phyloP scores from a whole-genome alignment of 2,888 invertebrate species.

The Athalia cordata region DNA sequence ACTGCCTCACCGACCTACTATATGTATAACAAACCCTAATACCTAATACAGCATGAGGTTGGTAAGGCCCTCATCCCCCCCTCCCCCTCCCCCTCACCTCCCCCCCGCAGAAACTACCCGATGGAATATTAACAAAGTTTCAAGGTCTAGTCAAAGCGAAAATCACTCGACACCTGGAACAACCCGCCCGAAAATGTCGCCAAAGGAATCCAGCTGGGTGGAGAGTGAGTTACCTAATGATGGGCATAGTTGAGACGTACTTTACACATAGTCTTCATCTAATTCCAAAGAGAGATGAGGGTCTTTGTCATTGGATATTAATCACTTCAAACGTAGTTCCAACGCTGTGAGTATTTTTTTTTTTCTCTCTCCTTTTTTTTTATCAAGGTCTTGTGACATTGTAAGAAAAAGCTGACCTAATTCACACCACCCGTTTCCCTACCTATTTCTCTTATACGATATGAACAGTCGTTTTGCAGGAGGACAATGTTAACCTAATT shows the following conservation, averaged over 20 bases:
- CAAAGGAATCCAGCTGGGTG: no score
- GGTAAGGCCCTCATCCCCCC: not conserved
- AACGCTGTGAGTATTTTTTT: no score
- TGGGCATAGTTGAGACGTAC: not conserved
- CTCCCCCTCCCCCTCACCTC: not conserved
- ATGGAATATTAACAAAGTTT: constrained; percentile 25
- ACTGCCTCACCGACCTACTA: not conserved
- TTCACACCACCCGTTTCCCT: no score
- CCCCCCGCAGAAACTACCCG: constrained; percentile 11
- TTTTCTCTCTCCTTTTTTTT: constrained; percentile 7
- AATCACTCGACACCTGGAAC: not conserved
- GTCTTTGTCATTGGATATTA: not conserved
- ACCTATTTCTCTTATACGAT: not conserved
- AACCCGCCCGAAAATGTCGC: no score
- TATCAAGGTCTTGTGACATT: not conserved
- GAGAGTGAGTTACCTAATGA: not conserved
- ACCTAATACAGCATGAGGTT: constrained; percentile 2
- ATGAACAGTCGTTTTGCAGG: not conserved
- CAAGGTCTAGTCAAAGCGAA: not conserved
- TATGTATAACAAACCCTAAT: constrained; percentile 23
- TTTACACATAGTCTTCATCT: no score
- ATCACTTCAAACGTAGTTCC: not conserved
- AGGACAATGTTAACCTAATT: constrained; percentile 26
- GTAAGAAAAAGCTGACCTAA: no score
- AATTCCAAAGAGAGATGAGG: not conserved